Evolutionary conservation across 2,797 vertebrate genomes (phyloP).

Genomic region (Euthynnus affinis): DNA sequence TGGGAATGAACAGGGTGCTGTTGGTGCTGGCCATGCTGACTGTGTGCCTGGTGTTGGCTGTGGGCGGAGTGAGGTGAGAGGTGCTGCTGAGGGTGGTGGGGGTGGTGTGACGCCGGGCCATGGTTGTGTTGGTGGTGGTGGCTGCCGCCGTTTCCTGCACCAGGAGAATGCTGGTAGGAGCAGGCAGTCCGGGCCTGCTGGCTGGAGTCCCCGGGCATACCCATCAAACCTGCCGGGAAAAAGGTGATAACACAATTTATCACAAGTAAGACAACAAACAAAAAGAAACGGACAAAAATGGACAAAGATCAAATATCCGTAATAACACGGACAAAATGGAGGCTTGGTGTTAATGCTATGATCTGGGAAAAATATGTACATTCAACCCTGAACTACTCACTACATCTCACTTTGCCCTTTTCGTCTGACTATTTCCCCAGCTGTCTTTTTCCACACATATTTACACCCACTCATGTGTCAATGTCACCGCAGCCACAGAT

Average conservation of each 20-base stretch:
- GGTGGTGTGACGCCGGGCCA: slow-evolving; percentile 81
- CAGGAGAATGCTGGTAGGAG: slow-evolving; percentile 89
- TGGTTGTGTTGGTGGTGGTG: slow-evolving; percentile 79
- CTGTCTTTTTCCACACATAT: not conserved
- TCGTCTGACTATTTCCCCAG: not conserved
- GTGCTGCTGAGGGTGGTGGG: slow-evolving; percentile 85
- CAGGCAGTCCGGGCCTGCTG: slow-evolving; percentile 87
- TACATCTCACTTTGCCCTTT: not conserved
- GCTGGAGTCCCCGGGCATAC: slow-evolving; percentile 84
- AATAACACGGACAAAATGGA: not conserved
- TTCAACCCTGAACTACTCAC: not conserved
- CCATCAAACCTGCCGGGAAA: slow-evolving; percentile 84
- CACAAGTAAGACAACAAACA: not conserved
- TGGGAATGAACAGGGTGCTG: slow-evolving; percentile 82
- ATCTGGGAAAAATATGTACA: not conserved
- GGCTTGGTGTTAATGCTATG: not conserved
- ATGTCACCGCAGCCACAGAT: not conserved
- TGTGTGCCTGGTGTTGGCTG: slow-evolving; percentile 68
- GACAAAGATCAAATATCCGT: not conserved
- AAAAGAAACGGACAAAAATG: not conserved
- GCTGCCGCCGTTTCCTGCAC: slow-evolving; percentile 75
- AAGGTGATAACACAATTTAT: not conserved
- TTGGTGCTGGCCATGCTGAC: slow-evolving; percentile 72
- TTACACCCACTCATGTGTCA: not conserved
- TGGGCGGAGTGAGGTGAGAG: slow-evolving; percentile 79